Evolutionary conservation across 2,888 invertebrate genomes (phyloP), one percentile per base, ranked within the genome.

Genomic region (Trichogramma evanescens): DNA sequence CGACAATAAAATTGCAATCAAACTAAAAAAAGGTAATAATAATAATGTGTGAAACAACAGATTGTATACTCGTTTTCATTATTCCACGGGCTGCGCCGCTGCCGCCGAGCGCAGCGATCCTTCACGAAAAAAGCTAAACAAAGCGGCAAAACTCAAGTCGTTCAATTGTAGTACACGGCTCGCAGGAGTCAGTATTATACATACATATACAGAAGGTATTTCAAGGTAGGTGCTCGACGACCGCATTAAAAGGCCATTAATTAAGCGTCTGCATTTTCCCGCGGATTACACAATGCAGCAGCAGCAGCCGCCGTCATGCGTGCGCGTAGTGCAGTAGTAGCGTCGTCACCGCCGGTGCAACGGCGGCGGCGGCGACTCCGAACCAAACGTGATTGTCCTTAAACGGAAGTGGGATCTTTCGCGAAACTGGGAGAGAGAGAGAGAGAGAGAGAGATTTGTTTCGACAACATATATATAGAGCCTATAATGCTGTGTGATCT

Each of bases 181-280:
- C 45, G n/a, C 45, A n/a, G 45, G n/a, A 45, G 9, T 45, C 45
- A 45, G 45, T 9, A 45, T n/a, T 45, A n/a, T 45, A 9, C 45
- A n/a, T 9, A n/a, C 45, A 45, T n/a, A 45, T 26, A 26, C 26
- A 26, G 26, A 26, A 26, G 26, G 26, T 26, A 26, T 26, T 26
- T 53, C 56, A 61, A 61, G 56, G 56, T 53, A 43, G 7, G 41
- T 51, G 50, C 50, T 9, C 10, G 6, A 10, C 48, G 58, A 58
- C 53, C 50, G 58, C 56, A 54, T 61, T 58, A 55, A 58, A 52
- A 54, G 62, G 41, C 56, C 53, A 53, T 56, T 58, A 62, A 62
- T 62, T 55, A 62, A 53, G 39, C 51, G 45, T n/a, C 56, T 10
- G 58, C n/a, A 58, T 51, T 61, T 61, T 46, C 46, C 56, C 56